Base-by-base conservation (phyloP, 2,888 invertebrate species). In the Venustoraphidia nigricollis region DNA sequence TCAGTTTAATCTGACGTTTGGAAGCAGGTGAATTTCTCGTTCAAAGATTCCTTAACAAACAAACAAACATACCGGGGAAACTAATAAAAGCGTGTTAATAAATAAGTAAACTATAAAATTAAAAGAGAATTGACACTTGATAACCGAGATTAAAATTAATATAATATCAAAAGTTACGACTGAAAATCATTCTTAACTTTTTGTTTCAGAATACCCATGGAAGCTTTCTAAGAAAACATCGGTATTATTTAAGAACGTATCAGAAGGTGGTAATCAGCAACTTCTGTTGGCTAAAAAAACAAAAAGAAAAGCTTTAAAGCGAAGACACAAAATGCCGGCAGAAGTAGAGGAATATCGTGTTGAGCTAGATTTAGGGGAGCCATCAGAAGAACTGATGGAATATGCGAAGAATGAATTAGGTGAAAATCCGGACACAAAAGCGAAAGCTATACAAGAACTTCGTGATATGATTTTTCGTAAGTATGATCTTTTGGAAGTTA, bases 391-490 rank as follows among this genome's bases (percentile, higher is more conserved):
- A 52, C 64, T 85, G 14, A 62, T 74, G 56, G 77, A 82, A 56
- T 79, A 81, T 61, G 83, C 87, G 0, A 70, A 74, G 46, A 70
- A 75, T 53, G 71, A 79, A 56, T 67, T 81, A 37, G 81, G 82
- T 1, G 88, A 89, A 65, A 75, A 81, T 56, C 80, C 83, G 2
- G 79, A 79, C 60, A 79, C 76, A 11, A 75, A 75, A 54, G 72
- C 76, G 39, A 75, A 78, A 58, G 73, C 77, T n/a, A 69, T 88
- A 48, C 77, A 78, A 53, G 81, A 87, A 57, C 73, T 89, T 38
- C 71, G 80, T 38, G 81, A 81, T 59, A 73, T 84, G 72, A 83
- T 87, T 57, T 79, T 77, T 59, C 83, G 85, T 85, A 65, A 61
- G 66, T 54, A 41, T 17, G n/a, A n/a, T n/a, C n/a, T n/a, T n/a